Conservation (phyloP, 2,113 vertebrate species). For the Hemichromis elongatus region DNA sequence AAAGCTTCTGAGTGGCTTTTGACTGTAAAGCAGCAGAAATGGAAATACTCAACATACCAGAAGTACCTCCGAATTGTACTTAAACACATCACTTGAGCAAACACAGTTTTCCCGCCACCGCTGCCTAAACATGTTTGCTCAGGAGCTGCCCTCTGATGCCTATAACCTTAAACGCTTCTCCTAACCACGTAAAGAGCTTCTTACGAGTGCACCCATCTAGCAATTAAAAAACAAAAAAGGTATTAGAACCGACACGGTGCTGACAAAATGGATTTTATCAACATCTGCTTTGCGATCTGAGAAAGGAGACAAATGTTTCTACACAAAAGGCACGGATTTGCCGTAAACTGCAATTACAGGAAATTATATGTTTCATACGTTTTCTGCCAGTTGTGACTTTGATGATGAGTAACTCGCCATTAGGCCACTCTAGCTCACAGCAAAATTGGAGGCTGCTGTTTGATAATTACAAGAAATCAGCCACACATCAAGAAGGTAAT, state of each 20-base stretch:
- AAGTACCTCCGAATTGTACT: background rate
- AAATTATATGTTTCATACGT: background rate
- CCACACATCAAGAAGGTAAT: background rate
- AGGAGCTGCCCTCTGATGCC: background rate
- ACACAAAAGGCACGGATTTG: background rate
- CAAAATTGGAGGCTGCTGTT: background rate
- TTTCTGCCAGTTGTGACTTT: background rate
- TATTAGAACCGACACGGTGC: background rate
- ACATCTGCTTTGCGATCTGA: background rate
- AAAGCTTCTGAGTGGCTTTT: background rate
- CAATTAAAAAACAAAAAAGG: background rate
- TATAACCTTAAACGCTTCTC: background rate
- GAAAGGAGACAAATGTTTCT: background rate
- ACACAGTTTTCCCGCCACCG: background rate
- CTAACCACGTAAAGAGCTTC: background rate
- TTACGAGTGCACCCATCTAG: background rate
- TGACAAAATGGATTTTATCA: background rate
- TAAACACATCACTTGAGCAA: background rate
- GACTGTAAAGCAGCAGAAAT: background rate
- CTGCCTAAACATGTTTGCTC: background rate
- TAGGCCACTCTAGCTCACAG: background rate
- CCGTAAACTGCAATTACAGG: background rate
- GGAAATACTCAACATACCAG: background rate
- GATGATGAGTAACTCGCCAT: background rate
- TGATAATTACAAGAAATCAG: constrained; percentile 10